Base-by-base conservation (phyloP, 2,797 vertebrate genomes). In the Delichon dasypus region DNA sequence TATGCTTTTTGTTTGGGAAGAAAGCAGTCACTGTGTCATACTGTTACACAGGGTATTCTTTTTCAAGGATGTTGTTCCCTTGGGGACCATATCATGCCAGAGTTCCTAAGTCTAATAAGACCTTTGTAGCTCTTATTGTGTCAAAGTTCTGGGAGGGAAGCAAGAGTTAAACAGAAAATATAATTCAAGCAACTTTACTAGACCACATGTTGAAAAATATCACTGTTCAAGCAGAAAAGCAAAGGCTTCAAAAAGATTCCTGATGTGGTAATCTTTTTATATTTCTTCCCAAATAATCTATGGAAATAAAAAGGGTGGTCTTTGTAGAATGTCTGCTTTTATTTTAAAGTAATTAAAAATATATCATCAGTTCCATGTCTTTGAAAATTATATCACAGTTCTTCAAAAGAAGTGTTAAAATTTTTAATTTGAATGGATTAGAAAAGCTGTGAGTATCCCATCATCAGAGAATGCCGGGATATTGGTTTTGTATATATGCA, bases 11-110 rank as follows among this genome's bases (percentile, higher is more conserved):
- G 98, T 98, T 98, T 99, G 98, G 98, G 99, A 98, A 98, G 98
- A 99, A 99, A 99, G 98, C 98, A 99, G 98, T 98, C 97, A 97
- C 85, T 99, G 98, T 99, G 98, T 98, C 98, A 98, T 98, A 98
- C 98, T 97, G 98, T 99, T 99, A 99, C 99, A 99, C 98, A 98
- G 98, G 98, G 98, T 99, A 99, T 99, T 99, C 98, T 98, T 99
- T 99, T 99, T 99, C 99, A 99, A 98, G 98, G 98, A 98, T 99
- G 99, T 98, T 98, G 98, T 98, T 99, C 99, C 98, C 99, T 98
- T 95, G 98, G 98, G 99, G 98, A 98, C 98, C 98, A 98, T 99
- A 99, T 98, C 98, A 98, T 98, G 99, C 98, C 98, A 99, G 99
- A 99, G 99, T 99, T 99, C 97, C 99, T 98, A 98, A 97, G 98